Evolutionary conservation across 2,113 vertebrate genomes (phyloP).

Genomic region (Pandion haliaetus): DNA sequence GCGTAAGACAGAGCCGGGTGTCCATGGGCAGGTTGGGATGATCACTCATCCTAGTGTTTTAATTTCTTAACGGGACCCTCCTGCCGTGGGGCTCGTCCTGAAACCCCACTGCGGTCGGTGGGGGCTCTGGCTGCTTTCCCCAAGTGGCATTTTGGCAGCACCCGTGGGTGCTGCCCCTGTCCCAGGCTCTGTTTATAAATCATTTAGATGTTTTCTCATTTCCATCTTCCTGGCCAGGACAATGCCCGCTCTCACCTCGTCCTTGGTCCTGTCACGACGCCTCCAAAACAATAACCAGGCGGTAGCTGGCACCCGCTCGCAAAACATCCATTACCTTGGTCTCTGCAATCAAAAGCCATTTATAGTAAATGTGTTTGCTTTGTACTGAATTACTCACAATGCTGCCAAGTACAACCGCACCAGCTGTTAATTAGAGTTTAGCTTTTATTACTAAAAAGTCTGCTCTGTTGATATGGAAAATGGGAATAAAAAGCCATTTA

Average conservation of each 20-base stretch:
- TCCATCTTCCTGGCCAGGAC: neutral
- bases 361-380: conserved; percentile 61
- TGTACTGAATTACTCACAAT: conserved; percentile 26
- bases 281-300: neutral
- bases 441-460: conserved; percentile 56
- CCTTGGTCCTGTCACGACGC: neutral
- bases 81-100: neutral
- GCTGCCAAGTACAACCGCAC: conserved; percentile 55
- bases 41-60: neutral
- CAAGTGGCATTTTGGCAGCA: neutral
- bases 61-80: neutral
- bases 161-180: neutral
- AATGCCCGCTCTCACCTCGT: neutral
- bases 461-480: conserved; percentile 59
- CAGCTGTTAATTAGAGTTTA: conserved; percentile 58
- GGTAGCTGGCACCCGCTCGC: neutral
- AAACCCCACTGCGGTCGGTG: accelerated
- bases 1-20: accelerated
- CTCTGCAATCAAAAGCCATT: conserved; percentile 42
- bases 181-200: neutral
- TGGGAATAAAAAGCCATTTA: conserved; percentile 54
- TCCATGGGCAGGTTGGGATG: no score
- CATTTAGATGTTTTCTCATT: neutral
- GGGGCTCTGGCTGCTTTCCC: neutral
- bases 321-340: neutral